Evolutionary conservation across 35 echinoderm and acorn worm genomes (phyloP), one percentile per base, ranked within the genome.

Genomic region (Patiria miniata): DNA sequence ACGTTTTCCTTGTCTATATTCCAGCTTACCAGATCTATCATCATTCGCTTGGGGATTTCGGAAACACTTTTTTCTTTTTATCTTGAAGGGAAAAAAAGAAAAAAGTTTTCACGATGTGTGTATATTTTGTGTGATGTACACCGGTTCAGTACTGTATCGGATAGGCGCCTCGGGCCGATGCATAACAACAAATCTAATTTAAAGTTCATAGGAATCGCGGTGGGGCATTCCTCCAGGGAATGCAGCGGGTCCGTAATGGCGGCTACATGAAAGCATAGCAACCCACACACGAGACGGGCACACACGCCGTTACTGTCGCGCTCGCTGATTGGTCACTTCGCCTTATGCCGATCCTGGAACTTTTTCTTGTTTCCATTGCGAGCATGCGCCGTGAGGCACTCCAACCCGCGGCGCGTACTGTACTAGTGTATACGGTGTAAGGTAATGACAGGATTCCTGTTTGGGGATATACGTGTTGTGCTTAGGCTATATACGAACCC

Each of bases 131-230:
- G 26, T 9, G 29, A 26, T 73, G 26, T 73, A 22, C 65, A 73
- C 26, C 65, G 19, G 3, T 32, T 73, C 82, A 53, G 51, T 84
- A 84, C 57, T 84, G 82, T 84, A 84, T 84, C 82, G 26, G 65
- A 84, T 84, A 84, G 38, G 30, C 36, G 51, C 82, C 34, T 18
- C 5, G 39, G 82, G 82, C 82, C n/a, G 36, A 84, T 57, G 38
- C 82, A 84, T 65, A 84, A 58, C 65, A 58, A 58, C 82, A 84
- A 84, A 84, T 84, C 82, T 84, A 84, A 84, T 84, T 84, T 84
- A 84, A 84, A 65, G 82, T 84, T 84, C 82, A 84, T 84, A 84
- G 51, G 52, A 60, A 84, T 65, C 82, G n/a, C 82, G 51, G 36
- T 84, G 53, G 82, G 82, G 38, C 42, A 42, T 84, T 58, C 36